These are phyloP conservation scores for Phylloscopus collybita DNA, from an alignment of 2,797 vertebrate genomes.

Conservation along the genomic window DNA sequence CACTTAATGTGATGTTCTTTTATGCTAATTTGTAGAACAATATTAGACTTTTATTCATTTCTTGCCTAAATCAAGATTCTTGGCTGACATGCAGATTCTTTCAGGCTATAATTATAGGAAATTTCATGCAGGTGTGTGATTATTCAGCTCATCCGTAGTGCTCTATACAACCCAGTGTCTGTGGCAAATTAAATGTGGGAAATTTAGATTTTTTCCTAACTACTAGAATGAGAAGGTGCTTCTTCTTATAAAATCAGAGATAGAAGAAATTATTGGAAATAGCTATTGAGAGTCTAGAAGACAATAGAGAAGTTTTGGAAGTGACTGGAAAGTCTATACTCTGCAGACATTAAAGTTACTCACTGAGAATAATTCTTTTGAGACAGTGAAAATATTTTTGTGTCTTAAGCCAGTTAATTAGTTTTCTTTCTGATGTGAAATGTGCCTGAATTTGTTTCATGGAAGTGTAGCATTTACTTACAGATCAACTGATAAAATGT, in stretches of 20 bases:
- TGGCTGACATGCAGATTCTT: slow-evolving; percentile 38
- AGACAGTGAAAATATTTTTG: not conserved
- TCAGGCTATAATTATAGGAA: slow-evolving; percentile 16
- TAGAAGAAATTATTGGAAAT: not conserved
- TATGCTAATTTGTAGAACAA: not conserved
- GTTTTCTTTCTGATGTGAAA: not conserved
- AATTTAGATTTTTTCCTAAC: slow-evolving; percentile 14
- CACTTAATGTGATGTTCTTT: not conserved
- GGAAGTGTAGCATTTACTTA: not conserved
- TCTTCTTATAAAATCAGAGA: not conserved
- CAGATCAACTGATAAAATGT: not conserved
- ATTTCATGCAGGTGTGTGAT: slow-evolving; percentile 64
- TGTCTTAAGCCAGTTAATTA: not conserved
- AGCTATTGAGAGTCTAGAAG: not conserved
- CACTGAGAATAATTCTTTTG: not conserved
- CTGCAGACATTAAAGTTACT: not conserved
- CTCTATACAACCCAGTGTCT: slow-evolving; percentile 51
- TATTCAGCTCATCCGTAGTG: slow-evolving; percentile 56
- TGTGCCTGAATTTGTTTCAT: not conserved
- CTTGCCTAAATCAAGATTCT: slow-evolving; percentile 45
- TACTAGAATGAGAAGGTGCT: slow-evolving; percentile 14
- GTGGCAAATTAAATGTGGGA: slow-evolving; percentile 44
- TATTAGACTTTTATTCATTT: not conserved
- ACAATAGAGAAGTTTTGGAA: not conserved
- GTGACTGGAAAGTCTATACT: not conserved